phyloP scores from a whole-genome alignment of 2,888 invertebrate species.

The Caenorhabditis sp. region DNA sequence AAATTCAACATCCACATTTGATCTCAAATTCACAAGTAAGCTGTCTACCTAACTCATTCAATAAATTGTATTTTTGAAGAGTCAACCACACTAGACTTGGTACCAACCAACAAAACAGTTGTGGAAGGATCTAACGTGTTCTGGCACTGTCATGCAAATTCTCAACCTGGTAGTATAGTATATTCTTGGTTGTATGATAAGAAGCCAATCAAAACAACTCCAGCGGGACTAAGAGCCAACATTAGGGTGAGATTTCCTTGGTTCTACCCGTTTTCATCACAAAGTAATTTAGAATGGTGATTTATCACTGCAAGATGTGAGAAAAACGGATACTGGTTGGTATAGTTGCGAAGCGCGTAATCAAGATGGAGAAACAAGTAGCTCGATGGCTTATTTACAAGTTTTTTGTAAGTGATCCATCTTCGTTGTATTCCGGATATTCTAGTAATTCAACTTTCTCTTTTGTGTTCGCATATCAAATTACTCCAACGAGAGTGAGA shows the following conservation, averaged over 20 bases:
- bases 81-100: constrained; percentile 47
- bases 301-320: constrained; percentile 60
- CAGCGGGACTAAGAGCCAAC: constrained; percentile 59
- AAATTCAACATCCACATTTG: constrained; percentile 40
- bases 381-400: constrained; percentile 59
- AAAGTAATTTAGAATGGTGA: constrained; percentile 63
- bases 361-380: constrained; percentile 49
- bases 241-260: constrained; percentile 53
- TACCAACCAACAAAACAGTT: constrained; percentile 63
- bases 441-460: background rate
- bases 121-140: constrained; percentile 63
- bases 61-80: constrained; percentile 33
- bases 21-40: constrained; percentile 61
- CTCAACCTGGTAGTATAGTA: constrained; percentile 53
- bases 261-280: no score
- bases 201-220: constrained; percentile 55
- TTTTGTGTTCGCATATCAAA: background rate
- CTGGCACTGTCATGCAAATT: constrained; percentile 67
- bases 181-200: constrained; percentile 65
- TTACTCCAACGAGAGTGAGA: background rate
- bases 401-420: constrained; percentile 61
- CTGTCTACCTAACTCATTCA: no score
- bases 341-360: constrained; percentile 66
- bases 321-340: constrained; percentile 62
- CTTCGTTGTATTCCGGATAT: background rate